A percentile compares a stretch with the other conserved stretches of the same genome.
These are phyloP conservation scores for Drosophila sulfurigaster DNA, from an alignment of 1,140 invertebrate genomes.

Conservation along the genomic window DNA sequence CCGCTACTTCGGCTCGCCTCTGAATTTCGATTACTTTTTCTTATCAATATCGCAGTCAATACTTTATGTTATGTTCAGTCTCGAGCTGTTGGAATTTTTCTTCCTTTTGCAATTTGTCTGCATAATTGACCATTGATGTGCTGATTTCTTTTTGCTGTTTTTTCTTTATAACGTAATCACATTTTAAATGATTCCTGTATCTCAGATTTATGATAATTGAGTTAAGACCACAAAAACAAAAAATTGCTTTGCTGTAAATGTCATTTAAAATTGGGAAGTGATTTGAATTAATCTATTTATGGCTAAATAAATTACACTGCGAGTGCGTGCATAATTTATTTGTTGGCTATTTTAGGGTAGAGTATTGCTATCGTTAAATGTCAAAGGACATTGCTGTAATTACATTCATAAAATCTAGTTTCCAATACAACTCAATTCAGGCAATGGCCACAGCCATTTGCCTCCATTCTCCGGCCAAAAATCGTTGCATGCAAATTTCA, in stretches of 20 bases:
- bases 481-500: conserved; percentile 15
- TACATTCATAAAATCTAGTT: background rate
- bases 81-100: conserved; percentile 42
- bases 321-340: too few relatives aligned
- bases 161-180: background rate
- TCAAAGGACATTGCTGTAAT: background rate
- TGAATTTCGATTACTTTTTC: conserved; percentile 75
- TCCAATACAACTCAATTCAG: conserved; percentile 1
- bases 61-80: conserved; percentile 10
- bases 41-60: conserved; percentile 30
- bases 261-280: background rate
- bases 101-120: conserved; percentile 38
- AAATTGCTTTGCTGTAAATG: background rate
- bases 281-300: background rate
- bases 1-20: conserved; percentile 51
- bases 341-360: too few relatives aligned
- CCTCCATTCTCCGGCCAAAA: too few relatives aligned
- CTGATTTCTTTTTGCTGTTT: background rate
- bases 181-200: background rate
- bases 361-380: too few relatives aligned
- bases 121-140: conserved; percentile 15
- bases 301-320: too few relatives aligned
- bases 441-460: background rate
- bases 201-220: background rate
- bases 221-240: background rate